Base-by-base conservation (phyloP, 2,113 vertebrate species). In the Neotoma lepida region DNA sequence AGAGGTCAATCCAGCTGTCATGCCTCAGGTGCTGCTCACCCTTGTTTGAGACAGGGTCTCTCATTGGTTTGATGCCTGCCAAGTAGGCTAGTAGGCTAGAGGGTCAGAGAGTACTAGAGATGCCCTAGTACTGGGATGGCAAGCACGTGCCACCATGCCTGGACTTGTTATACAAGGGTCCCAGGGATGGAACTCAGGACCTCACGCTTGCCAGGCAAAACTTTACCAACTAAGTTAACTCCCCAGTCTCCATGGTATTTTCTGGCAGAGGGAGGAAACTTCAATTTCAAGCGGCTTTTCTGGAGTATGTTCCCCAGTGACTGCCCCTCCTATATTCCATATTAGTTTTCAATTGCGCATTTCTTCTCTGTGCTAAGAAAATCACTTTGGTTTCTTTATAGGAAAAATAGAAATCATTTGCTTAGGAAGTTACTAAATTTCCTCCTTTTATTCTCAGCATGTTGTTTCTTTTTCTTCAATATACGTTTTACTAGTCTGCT, bases 341-440 rank as follows among this genome's bases (percentile, higher is more conserved):
- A 12, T 54, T 68, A 93, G 44, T 26, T 95, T 84, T 92, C 26
- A 88, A 33, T 39, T n/a, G 7, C 28, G 14, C 78, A 22, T 68
- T 93, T 73, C 49, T 82, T 93, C 13, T 56, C 35, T 6, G 9
- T 78, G 88, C 24, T 88, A 56, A 18, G 71, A 58, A 90, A 92
- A 91, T 73, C 80, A 78, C 22, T 18, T 95, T 78, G 33, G 9
- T 10, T 86, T 85, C 71, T 93, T 89, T 64, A 87, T 77, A 66
- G 58, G 15, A 92, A 64, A n/a, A 63, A 49, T 77, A 78, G 35
- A 85, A 76, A n/a, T 91, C 39, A 74, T 63, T 88, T 90, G 28
- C 3, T 63, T 76, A 90, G 63, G 63, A 84, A 18, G 54, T 63
- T 63, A 87, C 68, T 58, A 54, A 63, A 63, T 54, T 88, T 30